A percentile compares a stretch with the other conserved stretches of the same genome.
phyloP scores from a whole-genome alignment of 2,797 vertebrate genomes.

The Mormyrus hasselquistii region DNA sequence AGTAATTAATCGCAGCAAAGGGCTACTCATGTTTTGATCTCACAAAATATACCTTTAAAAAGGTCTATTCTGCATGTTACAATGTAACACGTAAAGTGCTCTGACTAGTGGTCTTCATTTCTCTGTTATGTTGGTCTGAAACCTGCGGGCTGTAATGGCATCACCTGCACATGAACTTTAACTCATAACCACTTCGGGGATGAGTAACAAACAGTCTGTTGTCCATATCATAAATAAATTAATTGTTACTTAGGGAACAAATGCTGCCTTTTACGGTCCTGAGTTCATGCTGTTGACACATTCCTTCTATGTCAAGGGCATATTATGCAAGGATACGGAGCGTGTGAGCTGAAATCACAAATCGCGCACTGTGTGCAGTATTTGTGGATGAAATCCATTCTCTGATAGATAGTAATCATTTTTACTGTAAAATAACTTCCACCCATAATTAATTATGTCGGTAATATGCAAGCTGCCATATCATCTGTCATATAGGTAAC shows the following conservation, averaged over 20 bases:
- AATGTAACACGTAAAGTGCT: not conserved
- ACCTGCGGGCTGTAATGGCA: not conserved
- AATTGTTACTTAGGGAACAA: conserved; percentile 2
- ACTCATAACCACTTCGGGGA: not conserved
- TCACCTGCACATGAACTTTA: not conserved
- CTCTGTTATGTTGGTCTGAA: not conserved
- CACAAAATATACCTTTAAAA: not conserved
- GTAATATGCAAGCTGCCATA: not conserved
- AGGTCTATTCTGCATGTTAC: not conserved
- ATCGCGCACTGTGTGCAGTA: not conserved
- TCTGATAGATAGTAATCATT: not conserved
- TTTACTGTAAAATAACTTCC: not conserved
- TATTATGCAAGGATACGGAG: not conserved
- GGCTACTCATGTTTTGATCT: not conserved
- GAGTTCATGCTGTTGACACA: not conserved
- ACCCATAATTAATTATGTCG: not conserved
- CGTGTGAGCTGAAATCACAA: not conserved
- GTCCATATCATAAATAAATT: not conserved
- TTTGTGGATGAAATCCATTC: not conserved
- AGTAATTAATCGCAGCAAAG: not conserved
- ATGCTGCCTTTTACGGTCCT: not conserved
- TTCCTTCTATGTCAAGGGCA: not conserved
- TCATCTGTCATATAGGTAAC: not conserved
- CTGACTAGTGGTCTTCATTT: not conserved
- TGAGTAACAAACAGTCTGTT: not conserved